Conservation (phyloP, 2,113 vertebrate genomes). For the Axis porcinus region DNA sequence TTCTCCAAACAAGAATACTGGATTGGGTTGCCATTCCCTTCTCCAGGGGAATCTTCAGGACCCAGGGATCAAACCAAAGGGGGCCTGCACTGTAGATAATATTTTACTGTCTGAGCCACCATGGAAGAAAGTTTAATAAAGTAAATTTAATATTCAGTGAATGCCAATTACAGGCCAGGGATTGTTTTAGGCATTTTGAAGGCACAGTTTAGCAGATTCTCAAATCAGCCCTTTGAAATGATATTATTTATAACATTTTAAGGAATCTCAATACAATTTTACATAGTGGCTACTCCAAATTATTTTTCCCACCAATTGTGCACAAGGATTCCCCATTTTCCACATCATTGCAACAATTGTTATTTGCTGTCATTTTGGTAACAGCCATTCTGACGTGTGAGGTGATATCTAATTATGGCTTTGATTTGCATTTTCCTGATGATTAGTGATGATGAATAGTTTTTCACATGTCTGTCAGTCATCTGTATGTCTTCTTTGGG, state of each 20-base stretch:
- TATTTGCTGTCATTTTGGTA: background rate
- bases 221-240: background rate
- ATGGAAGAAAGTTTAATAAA: no score
- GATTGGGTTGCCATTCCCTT: no score
- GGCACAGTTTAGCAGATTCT: background rate
- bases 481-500: background rate
- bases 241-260: background rate
- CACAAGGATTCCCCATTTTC: background rate
- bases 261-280: background rate
- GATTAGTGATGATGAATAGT: background rate
- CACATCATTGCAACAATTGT: background rate
- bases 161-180: background rate
- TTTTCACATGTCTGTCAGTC: background rate
- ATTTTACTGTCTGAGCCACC: no score
- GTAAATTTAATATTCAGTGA: background rate
- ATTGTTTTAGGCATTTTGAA: background rate
- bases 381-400: background rate
- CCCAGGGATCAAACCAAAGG: no score
- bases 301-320: background rate
- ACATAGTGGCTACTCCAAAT: background rate
- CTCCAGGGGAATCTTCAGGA: no score
- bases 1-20: no score
- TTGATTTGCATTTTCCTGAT: background rate
- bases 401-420: background rate
- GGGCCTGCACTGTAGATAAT: no score